Evolutionary conservation across 2,888 invertebrate species (phyloP), one percentile per base, ranked within the genome.

Genomic region (Laspeyria flexula): DNA sequence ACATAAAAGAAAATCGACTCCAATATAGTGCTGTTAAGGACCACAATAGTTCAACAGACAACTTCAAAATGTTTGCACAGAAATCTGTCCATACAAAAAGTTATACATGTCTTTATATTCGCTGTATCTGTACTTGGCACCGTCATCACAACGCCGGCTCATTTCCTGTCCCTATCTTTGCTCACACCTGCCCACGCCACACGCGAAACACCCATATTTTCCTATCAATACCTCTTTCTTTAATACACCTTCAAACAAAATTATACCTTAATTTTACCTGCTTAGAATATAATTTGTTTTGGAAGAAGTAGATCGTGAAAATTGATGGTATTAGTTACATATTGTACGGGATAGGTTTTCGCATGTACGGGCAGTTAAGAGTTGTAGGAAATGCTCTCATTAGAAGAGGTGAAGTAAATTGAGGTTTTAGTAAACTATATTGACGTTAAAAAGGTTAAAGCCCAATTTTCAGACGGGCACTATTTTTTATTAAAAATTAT

Each of bases 181-280:
- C 53, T 55, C 56, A 45, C 77, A 77, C 77, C 77, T 77, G 73
- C 70, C 60, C 60, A 43, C 63, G 49, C 66, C 67, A 75, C 77
- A 79, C 75, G 78, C 73, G 61, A 79, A 79, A 81, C 75, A 74
- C 75, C 73, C 72, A 81, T 79, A 83, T 83, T 84, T 79, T 79
- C 75, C 79, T 79, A 75, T 77, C 73, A 74, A 76, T 75, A 66
- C 65, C 56, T 72, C 49, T 66, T 71, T 65, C 60, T 60, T 55
- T 25, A 50, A 3, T 41, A 34, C 18, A 7, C 18, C 11, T 3
- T 0, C 33, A 47, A 40, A 11, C 12, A 13, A 46, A n/a, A 55
- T 40, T 33, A 13, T 49, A 55, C 58, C 37, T n/a, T 54, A 37
- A 0, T 0, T 0, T 0, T 0, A n/a, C 10, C 0, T 0, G 0